phyloP scores from a whole-genome alignment of 2,888 invertebrate species.

The Mesorhabditis sp. region DNA sequence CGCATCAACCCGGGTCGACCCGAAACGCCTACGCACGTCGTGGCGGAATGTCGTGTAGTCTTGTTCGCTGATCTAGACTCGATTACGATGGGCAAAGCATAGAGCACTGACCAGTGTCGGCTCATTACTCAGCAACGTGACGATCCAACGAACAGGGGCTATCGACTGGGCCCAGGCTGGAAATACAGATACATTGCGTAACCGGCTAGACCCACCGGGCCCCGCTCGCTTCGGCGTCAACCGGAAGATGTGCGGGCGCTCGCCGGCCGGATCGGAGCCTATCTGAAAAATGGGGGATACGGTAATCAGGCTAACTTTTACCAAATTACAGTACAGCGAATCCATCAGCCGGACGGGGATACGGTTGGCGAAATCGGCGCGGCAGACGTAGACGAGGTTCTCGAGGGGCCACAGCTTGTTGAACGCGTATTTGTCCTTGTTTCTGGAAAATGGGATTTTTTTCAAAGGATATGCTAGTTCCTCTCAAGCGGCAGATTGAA shows the following conservation, averaged over 20 bases:
- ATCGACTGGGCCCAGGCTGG: too few species aligned
- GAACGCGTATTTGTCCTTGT: too few species aligned
- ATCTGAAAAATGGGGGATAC: too few species aligned
- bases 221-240: too few species aligned
- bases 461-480: too few species aligned
- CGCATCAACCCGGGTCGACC: not conserved
- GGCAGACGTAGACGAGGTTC: not conserved
- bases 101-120: not conserved
- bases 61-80: not conserved
- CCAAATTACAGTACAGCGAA: constrained; percentile 3
- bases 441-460: too few species aligned
- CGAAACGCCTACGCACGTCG: not conserved
- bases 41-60: not conserved
- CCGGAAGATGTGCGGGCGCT: too few species aligned
- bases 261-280: too few species aligned
- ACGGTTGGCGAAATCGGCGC: not conserved
- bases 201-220: too few species aligned
- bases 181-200: too few species aligned
- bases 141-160: not conserved
- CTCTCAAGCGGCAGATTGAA: too few species aligned
- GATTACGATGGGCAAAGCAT: not conserved
- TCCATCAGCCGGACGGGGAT: not conserved
- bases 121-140: not conserved
- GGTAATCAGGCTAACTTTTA: too few species aligned
- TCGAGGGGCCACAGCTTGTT: not conserved